These are phyloP conservation scores for Eumeta japonica DNA, from an alignment of 1,140 invertebrate genomes.

Conservation along the genomic window DNA sequence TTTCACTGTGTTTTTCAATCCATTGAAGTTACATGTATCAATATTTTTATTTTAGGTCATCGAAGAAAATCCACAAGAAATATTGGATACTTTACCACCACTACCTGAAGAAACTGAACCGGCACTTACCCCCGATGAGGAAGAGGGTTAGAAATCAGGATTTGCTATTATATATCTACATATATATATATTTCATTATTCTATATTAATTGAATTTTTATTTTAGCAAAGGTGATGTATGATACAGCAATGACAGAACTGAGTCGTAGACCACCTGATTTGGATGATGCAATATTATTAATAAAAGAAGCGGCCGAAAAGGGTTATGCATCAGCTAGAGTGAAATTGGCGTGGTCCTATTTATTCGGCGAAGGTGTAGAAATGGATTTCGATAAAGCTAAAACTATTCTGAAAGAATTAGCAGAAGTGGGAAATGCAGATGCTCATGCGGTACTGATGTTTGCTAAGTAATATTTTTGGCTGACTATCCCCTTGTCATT, in stretches of 20 bases:
- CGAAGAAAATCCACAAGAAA: slow-evolving; percentile 47
- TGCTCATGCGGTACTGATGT: slow-evolving; percentile 90
- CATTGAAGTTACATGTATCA: too few species aligned
- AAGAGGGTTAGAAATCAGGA: slow-evolving; percentile 55
- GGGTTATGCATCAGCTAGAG: slow-evolving; percentile 77
- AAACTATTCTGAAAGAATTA: slow-evolving; percentile 75
- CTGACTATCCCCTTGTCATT: not conserved
- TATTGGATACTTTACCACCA: slow-evolving; percentile 40
- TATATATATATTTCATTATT: too few species aligned
- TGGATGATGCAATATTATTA: slow-evolving; percentile 64
- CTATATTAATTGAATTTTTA: too few species aligned
- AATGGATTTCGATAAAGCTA: slow-evolving; percentile 76
- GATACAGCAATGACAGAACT: too few species aligned
- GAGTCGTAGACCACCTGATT: slow-evolving; percentile 65
- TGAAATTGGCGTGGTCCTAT: slow-evolving; percentile 82
- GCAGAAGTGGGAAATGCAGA: slow-evolving; percentile 77
- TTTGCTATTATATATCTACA: too few species aligned
- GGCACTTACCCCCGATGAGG: slow-evolving; percentile 60
- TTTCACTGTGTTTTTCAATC: too few species aligned
- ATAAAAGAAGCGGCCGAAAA: slow-evolving; percentile 73
- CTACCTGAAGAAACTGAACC: slow-evolving; percentile 43
- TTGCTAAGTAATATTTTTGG: slow-evolving; percentile 12
- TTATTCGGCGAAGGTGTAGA: slow-evolving; percentile 76
- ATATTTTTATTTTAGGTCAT: slow-evolving; percentile 32
- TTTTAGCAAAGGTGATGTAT: too few species aligned